phyloP scores from a whole-genome alignment of 2,113 vertebrate genomes.

The Tragelaphus scriptus region DNA sequence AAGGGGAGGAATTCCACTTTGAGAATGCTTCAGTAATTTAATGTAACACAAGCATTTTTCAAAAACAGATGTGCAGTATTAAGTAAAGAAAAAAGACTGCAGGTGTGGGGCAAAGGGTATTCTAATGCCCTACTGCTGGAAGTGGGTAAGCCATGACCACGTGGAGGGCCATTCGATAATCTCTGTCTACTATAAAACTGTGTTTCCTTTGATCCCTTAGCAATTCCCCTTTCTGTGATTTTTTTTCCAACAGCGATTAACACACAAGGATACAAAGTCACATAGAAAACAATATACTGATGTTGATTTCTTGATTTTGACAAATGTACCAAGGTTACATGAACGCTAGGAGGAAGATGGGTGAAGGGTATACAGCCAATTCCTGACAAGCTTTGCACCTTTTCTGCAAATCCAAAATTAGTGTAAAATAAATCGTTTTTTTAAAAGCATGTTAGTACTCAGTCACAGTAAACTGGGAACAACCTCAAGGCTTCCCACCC shows the following conservation, averaged over 20 bases:
- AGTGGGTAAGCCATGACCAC: accelerated
- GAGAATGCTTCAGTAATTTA: not conserved
- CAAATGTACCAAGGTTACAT: not conserved
- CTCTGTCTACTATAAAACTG: accelerated
- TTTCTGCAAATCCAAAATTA: not conserved
- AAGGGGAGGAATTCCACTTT: not conserved
- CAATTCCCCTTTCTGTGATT: not conserved
- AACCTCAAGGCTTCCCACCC: not conserved
- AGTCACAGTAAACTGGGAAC: not conserved
- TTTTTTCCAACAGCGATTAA: not conserved
- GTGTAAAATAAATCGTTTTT: not conserved
- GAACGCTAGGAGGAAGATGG: accelerated
- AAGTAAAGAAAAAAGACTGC: not conserved
- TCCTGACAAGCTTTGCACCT: not conserved
- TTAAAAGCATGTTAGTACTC: not conserved
- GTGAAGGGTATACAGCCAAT: not conserved
- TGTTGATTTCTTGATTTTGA: not conserved
- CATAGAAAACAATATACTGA: not conserved
- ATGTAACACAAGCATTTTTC: not conserved
- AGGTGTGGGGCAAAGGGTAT: not conserved
- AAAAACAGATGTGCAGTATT: not conserved
- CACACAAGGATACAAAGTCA: not conserved
- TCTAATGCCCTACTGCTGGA: accelerated
- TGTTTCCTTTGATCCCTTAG: not conserved
- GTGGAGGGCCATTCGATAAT: accelerated